Conservation (phyloP, 2,888 invertebrate genomes). For the Trachelus stipa region DNA sequence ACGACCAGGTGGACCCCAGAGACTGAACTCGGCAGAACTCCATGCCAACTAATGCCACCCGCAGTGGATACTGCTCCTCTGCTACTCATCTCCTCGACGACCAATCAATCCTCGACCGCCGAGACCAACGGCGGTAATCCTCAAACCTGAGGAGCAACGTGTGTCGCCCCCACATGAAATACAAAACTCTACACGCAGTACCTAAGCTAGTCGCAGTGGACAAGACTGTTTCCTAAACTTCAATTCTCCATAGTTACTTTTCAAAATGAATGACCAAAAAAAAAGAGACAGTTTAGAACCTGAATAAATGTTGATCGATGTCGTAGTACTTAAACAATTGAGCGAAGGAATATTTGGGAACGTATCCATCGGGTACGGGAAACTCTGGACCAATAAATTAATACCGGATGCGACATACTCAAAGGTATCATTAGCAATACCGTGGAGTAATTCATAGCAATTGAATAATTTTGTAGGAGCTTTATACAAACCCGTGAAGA, state of each 20-base stretch:
- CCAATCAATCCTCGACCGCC: conserved; percentile 20
- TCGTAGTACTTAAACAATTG: background rate
- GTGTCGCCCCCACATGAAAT: background rate
- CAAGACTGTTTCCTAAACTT: background rate
- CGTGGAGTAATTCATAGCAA: too few species aligned
- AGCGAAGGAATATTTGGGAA: too few species aligned
- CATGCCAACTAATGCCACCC: conserved; percentile 22
- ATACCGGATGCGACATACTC: too few species aligned
- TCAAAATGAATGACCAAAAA: background rate
- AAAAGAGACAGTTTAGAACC: background rate
- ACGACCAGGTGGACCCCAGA: conserved; percentile 26
- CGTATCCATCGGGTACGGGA: too few species aligned
- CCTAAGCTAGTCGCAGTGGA: background rate
- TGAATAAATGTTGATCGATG: background rate
- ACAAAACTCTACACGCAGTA: background rate
- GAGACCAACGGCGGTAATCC: conserved; percentile 1
- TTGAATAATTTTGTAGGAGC: too few species aligned
- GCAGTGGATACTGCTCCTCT: conserved; percentile 21
- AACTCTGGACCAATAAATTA: too few species aligned
- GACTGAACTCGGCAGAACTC: conserved; percentile 23
- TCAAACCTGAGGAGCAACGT: background rate
- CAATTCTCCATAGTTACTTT: background rate
- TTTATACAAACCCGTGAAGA: too few species aligned
- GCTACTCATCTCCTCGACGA: conserved; percentile 11
- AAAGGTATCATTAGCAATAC: too few species aligned